Conservation (phyloP, 2,113 vertebrate species). For the Tetrao urogallus region DNA sequence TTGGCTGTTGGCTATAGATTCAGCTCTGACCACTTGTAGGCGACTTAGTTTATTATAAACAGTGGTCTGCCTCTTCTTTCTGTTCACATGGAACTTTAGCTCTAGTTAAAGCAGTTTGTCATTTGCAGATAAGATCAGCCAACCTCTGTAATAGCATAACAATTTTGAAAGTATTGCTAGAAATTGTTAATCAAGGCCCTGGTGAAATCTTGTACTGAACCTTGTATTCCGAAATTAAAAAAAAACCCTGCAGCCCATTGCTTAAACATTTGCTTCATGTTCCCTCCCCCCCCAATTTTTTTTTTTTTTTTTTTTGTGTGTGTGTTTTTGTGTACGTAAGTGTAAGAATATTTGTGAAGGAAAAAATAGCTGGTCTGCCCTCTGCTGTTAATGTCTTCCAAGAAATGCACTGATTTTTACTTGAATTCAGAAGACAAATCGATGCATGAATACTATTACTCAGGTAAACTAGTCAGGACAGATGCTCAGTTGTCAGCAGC, state of each 20-base stretch:
- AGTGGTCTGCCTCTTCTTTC: conserved; percentile 20
- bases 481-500: conserved; percentile 74
- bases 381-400: conserved; percentile 57
- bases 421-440: conserved; percentile 30
- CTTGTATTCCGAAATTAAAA: conserved; percentile 48
- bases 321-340: conserved; percentile 7
- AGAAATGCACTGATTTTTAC: conserved; percentile 13
- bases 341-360: neutral
- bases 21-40: conserved; percentile 21
- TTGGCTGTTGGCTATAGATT: conserved; percentile 25
- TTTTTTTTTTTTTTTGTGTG: neutral
- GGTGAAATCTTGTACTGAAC: conserved; percentile 45
- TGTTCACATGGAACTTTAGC: neutral
- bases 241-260: conserved; percentile 31
- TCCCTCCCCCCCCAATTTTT: neutral
- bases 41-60: conserved; percentile 52
- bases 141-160: conserved; percentile 22
- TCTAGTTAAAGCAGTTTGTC: conserved; percentile 24
- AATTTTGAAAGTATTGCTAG: conserved; percentile 62
- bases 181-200: conserved; percentile 63
- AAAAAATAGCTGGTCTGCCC: conserved; percentile 46
- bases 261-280: conserved; percentile 14
- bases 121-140: neutral
- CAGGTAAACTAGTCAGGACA: neutral
- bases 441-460: neutral